phyloP scores from a whole-genome alignment of 37 sponge, comb jelly and placozoan species.

The Geodia barretti region DNA sequence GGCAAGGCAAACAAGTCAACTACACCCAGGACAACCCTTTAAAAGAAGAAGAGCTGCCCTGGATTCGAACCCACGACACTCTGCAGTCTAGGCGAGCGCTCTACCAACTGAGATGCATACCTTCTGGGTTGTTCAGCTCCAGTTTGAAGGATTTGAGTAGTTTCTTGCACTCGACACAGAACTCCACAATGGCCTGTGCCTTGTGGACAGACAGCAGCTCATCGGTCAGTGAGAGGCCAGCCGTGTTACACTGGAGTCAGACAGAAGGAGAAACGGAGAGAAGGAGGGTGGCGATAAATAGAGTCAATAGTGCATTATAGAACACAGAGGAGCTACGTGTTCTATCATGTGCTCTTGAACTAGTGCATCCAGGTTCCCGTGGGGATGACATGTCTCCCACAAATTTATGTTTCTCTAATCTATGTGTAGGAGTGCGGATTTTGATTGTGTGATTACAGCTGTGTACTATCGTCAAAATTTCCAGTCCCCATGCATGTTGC shows the following conservation, averaged over 20 bases:
- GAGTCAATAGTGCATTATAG: neutral
- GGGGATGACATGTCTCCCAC: no score
- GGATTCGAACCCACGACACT: neutral
- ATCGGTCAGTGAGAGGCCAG: slow-evolving; percentile 47
- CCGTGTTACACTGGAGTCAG: slow-evolving; percentile 45
- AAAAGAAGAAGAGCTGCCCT: neutral
- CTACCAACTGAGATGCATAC: slow-evolving; percentile 5
- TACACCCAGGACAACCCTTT: slow-evolving; percentile 9
- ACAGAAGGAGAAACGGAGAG: neutral
- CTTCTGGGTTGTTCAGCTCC: slow-evolving; percentile 33
- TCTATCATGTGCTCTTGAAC: no score
- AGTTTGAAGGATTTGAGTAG: slow-evolving; percentile 60
- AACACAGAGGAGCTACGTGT: no score
- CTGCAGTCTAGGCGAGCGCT: neutral
- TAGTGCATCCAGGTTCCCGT: no score
- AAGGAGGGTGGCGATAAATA: neutral
- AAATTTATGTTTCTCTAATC: no score
- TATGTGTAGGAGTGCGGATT: no score
- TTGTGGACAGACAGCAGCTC: slow-evolving; percentile 80
- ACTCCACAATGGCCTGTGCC: slow-evolving; percentile 67
- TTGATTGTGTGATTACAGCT: no score
- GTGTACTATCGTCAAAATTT: no score
- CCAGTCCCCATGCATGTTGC: no score
- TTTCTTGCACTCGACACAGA: slow-evolving; percentile 68
- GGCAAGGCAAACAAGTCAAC: no score